Evolutionary conservation across 30 jellyfish, hydroid and myxozoan species (phyloP).

Genomic region (Cassiopea andromeda): DNA sequence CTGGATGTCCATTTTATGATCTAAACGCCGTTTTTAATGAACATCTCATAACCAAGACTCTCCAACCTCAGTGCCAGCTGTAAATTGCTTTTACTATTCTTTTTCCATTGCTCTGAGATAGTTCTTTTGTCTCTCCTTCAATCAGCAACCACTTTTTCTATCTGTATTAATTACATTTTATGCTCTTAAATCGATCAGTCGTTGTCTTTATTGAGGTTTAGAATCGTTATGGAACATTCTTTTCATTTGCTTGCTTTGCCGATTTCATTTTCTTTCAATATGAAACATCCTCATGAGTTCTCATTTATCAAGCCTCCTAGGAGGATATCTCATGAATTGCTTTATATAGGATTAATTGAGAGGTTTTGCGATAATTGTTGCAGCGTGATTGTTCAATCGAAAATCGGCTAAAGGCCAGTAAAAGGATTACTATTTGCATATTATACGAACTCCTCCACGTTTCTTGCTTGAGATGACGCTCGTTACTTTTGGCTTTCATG

Average conservation of each 20-base stretch:
- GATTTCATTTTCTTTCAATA: slow-evolving; percentile 23
- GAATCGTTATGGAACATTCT: not conserved
- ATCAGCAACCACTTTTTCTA: slow-evolving; percentile 3
- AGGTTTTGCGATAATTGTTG: not conserved
- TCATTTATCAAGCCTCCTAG: slow-evolving; percentile 38
- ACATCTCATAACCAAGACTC: not conserved
- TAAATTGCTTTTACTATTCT: not conserved
- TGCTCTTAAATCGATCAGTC: not conserved
- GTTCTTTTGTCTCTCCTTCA: not conserved
- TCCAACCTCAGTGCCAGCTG: not conserved
- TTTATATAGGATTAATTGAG: slow-evolving; percentile 3
- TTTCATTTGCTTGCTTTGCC: slow-evolving; percentile 3
- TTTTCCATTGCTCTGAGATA: not conserved
- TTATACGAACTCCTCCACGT: no score
- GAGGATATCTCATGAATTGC: slow-evolving; percentile 13
- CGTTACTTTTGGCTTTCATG: slow-evolving; percentile 18
- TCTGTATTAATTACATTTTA: not conserved
- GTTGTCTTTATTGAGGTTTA: slow-evolving; percentile 4
- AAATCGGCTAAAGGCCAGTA: slow-evolving; percentile 10
- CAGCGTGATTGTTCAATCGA: not conserved
- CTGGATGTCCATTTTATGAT: not conserved
- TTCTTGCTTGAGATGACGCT: slow-evolving; percentile 8
- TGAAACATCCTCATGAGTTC: not conserved
- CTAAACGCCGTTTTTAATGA: not conserved
- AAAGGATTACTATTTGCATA: slow-evolving; percentile 11